A percentile compares a stretch with the other conserved stretches of the same genome.
These are phyloP conservation scores for Falco naumanni DNA, from an alignment of 2,797 vertebrate species.

Conservation along the genomic window DNA sequence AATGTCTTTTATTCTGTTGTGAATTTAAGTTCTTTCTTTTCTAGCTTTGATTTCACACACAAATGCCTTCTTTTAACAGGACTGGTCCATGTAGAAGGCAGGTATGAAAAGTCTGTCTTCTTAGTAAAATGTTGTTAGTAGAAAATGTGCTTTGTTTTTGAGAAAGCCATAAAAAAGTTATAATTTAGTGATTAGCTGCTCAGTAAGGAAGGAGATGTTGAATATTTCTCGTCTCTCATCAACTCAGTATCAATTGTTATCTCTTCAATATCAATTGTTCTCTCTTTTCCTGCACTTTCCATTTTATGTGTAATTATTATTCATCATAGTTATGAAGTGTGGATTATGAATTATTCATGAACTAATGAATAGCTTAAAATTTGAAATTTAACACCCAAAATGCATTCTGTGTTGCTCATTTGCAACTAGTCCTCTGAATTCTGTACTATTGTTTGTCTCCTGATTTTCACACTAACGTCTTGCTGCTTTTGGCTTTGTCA, in stretches of 20 bases:
- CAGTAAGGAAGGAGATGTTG: neutral
- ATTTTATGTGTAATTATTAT: slow-evolving; percentile 60
- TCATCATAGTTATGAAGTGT: slow-evolving; percentile 38
- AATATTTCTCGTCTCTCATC: slow-evolving; percentile 44
- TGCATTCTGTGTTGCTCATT: neutral
- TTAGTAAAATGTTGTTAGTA: neutral
- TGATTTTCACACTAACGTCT: neutral
- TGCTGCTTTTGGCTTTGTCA: neutral
- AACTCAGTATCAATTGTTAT: slow-evolving; percentile 49
- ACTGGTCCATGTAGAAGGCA: neutral
- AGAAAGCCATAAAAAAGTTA: neutral
- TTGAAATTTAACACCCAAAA: slow-evolving; percentile 25
- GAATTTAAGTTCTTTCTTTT: slow-evolving; percentile 23
- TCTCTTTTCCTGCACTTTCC: slow-evolving; percentile 21
- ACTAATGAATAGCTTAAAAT: slow-evolving; percentile 42
- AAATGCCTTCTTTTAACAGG: neutral
- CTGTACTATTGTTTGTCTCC: neutral
- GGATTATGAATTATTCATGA: slow-evolving; percentile 61
- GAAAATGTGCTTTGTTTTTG: slow-evolving; percentile 27
- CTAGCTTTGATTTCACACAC: slow-evolving; percentile 18
- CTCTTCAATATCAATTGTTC: slow-evolving; percentile 54
- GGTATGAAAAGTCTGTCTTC: neutral
- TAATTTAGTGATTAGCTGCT: slow-evolving; percentile 25
- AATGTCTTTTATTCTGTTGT: slow-evolving; percentile 9
- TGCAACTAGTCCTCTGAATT: neutral